Evolutionary conservation across 2,888 invertebrate genomes (phyloP).

Genomic region (Beris chalybata): DNA sequence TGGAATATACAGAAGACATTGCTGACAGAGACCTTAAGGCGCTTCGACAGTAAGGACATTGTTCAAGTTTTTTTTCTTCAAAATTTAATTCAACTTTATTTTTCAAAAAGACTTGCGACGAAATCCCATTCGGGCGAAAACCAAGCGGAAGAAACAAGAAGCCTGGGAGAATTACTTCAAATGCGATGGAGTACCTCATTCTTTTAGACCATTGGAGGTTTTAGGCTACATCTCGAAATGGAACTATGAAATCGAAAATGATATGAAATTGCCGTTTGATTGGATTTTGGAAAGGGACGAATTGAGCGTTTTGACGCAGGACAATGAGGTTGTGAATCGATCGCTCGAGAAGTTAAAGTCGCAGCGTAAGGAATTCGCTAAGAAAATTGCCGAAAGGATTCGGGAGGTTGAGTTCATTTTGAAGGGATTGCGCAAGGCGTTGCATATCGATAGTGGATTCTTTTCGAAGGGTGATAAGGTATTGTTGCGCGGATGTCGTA

Average conservation of each 20-base stretch:
- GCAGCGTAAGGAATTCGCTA: neutral
- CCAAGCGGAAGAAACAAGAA: neutral
- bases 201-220: neutral
- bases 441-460: neutral
- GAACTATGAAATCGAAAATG: conserved; percentile 1
- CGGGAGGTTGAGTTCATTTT: conserved; percentile 7
- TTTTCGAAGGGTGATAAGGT: neutral
- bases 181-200: conserved; percentile 21
- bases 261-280: neutral
- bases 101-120: conserved; percentile 2
- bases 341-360: neutral
- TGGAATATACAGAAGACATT: conserved; percentile 11
- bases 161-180: conserved; percentile 19
- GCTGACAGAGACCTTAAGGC: neutral
- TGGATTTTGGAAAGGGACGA: conserved; percentile 5
- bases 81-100: neutral
- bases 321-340: neutral
- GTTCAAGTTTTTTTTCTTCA: neutral
- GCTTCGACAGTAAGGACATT: conserved; percentile 3
- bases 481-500: neutral
- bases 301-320: conserved; percentile 18
- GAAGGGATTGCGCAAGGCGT: neutral
- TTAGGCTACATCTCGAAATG: neutral
- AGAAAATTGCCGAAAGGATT: neutral
- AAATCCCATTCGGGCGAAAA: neutral